These are phyloP conservation scores for Ceratoteleas bidentatus DNA, from an alignment of 1,140 invertebrate species.

Conservation along the genomic window DNA sequence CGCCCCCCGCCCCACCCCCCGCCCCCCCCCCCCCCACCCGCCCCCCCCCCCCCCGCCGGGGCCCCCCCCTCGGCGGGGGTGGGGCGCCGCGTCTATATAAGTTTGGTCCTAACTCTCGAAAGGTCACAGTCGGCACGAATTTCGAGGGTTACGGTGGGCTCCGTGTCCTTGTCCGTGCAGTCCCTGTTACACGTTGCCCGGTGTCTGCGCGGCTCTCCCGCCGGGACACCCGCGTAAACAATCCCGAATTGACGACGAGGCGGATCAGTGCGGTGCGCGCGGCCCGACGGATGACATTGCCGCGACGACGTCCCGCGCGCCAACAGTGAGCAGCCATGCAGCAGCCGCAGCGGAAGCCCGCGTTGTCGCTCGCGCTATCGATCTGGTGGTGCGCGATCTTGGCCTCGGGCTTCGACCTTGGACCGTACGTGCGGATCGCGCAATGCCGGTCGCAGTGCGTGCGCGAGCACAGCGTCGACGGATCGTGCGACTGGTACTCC, in stretches of 20 bases:
- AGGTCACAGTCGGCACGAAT: slow-evolving; percentile 77
- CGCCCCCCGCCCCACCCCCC: too few species aligned
- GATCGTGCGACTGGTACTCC: slow-evolving; percentile 73
- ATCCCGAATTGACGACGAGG: slow-evolving; percentile 41
- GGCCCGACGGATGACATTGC: slow-evolving; percentile 46
- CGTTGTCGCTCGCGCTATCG: slow-evolving; percentile 52
- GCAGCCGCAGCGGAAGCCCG: slow-evolving; percentile 36
- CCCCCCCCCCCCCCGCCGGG: too few species aligned
- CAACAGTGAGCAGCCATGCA: background rate
- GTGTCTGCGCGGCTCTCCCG: slow-evolving; percentile 48
- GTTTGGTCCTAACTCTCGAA: slow-evolving; percentile 69
- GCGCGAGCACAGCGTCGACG: slow-evolving; percentile 72
- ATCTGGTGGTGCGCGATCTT: slow-evolving; percentile 60
- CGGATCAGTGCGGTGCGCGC: slow-evolving; percentile 48
- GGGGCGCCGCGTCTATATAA: slow-evolving; percentile 76
- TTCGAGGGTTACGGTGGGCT: slow-evolving; percentile 67
- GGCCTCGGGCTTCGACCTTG: slow-evolving; percentile 73
- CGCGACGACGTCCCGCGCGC: background rate
- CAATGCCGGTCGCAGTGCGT: slow-evolving; percentile 78
- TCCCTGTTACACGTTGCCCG: slow-evolving; percentile 54
- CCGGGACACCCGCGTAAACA: slow-evolving; percentile 56
- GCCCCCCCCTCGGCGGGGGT: too few species aligned
- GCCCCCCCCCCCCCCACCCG: too few species aligned
- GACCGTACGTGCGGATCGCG: slow-evolving; percentile 74
- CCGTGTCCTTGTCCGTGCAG: slow-evolving; percentile 45